A percentile compares a stretch with the other conserved stretches of the same genome.
Conservation (phyloP, 2,888 invertebrate species). For the Agonopterix alstromeriana region DNA sequence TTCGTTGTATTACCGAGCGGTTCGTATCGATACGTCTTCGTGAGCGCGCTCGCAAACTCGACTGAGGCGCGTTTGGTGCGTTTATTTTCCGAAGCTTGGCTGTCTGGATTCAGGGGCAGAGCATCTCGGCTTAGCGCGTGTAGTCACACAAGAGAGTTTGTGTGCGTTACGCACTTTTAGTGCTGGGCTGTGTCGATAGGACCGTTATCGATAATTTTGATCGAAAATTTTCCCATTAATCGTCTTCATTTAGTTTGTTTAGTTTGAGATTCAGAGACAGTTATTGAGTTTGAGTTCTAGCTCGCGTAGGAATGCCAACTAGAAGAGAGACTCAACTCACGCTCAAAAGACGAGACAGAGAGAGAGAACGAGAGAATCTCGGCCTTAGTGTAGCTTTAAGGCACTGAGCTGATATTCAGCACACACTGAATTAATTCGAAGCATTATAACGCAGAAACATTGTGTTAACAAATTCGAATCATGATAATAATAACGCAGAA, state of each 20-base stretch:
- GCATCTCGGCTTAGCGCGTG: constrained; percentile 8
- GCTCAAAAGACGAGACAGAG: too few relatives aligned
- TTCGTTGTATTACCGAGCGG: constrained; percentile 36
- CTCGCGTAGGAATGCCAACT: too few relatives aligned
- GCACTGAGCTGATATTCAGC: too few relatives aligned
- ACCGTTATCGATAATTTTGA: not conserved
- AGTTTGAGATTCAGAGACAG: not conserved
- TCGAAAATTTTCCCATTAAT: not conserved
- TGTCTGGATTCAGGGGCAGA: constrained; percentile 29
- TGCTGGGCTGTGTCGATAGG: not conserved
- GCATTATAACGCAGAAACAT: too few relatives aligned
- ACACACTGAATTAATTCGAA: too few relatives aligned
- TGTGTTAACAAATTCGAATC: too few relatives aligned
- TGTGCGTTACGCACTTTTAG: constrained; percentile 8
- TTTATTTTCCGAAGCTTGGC: constrained; percentile 49
- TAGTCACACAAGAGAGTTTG: constrained; percentile 3
- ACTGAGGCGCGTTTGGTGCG: constrained; percentile 43
- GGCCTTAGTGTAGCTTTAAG: too few relatives aligned
- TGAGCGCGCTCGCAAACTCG: constrained; percentile 40
- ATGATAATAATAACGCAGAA: too few relatives aligned
- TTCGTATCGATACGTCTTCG: constrained; percentile 33
- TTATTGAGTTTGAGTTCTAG: not conserved
- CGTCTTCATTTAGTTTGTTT: not conserved
- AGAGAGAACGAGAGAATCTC: too few relatives aligned
- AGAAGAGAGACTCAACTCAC: too few relatives aligned